Conservation (phyloP, 1,140 invertebrate species). For the Apis dorsata region DNA sequence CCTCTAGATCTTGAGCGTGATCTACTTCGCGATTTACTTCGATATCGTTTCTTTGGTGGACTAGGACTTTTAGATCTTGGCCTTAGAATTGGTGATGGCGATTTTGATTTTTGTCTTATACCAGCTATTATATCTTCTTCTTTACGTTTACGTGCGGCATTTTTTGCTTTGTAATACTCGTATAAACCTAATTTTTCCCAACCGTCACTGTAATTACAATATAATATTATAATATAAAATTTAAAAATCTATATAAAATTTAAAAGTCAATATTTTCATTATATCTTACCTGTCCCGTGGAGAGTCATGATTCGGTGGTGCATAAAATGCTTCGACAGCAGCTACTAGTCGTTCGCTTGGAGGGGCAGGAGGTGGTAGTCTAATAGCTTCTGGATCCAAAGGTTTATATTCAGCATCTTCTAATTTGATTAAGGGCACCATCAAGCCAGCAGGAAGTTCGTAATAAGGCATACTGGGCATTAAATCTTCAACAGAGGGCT, state of each 20-base stretch:
- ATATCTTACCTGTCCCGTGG: constrained; percentile 92
- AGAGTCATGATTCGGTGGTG: constrained; percentile 94
- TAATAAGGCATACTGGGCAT: constrained; percentile 96
- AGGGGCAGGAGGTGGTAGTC: constrained; percentile 94
- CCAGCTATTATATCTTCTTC: constrained; percentile 90
- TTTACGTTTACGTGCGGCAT: constrained; percentile 92
- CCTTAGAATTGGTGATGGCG: constrained; percentile 86
- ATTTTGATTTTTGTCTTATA: constrained; percentile 85
- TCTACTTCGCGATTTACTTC: constrained; percentile 82
- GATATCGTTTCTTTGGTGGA: constrained; percentile 87
- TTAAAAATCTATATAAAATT: background rate
- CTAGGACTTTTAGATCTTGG: constrained; percentile 86
- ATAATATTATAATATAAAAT: background rate
- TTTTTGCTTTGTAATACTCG: constrained; percentile 98
- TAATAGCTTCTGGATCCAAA: constrained; percentile 93
- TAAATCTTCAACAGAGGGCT: constrained; percentile 84
- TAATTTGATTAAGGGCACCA: constrained; percentile 95
- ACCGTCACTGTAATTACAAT: constrained; percentile 87
- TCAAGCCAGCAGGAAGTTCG: constrained; percentile 96
- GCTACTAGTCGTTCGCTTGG: constrained; percentile 94
- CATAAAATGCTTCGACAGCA: constrained; percentile 97
- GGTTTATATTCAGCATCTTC: constrained; percentile 95
- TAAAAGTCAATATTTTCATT: background rate
- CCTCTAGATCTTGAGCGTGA: constrained; percentile 80
- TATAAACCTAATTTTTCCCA: constrained; percentile 98